Base-by-base conservation (phyloP, 35 echinoderm and acorn worm genomes). In the Lytechinus variegatus region DNA sequence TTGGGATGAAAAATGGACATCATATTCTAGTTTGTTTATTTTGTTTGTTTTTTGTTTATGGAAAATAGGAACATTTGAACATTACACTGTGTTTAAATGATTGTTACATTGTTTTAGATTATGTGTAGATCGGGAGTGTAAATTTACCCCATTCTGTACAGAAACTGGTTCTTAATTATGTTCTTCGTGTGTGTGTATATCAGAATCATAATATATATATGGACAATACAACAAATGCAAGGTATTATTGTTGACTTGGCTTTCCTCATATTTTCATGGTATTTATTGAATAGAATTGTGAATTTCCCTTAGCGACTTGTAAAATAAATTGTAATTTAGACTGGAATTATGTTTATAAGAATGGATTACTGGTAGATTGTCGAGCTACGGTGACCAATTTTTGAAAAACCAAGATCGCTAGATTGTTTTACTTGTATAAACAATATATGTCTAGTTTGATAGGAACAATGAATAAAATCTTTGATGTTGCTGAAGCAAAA, bases 371-470 rank as follows among this genome's bases (percentile, higher is more conserved):
- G 33, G 33, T 44, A 44, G 33, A 44, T 44, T 44, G 13, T 24
- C 19, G 14, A 79, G 16, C 66, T 79, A 19, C 19, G 19, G 66
- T 79, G 66, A 79, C 66, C 66, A 79, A 79, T 19, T 79, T 79
- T 79, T 21, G 8, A n/a, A 79, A n/a, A 79, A 13, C 33, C 33
- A n/a, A 19, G 66, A 79, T 79, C 19, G 66, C 19, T 79, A 16
- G n/a, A 79, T n/a, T 16, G n/a, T 79, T 79, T 79, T 79, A 79
- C 66, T 79, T 79, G 66, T 79, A 79, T 79, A 79, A 79, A 79
- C 9, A 24, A 0, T 79, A 79, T 19, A 79, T 79, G 66, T 79
- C 19, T 3, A 79, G n/a, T 79, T 24, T 58, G 13, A 58, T 58
- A 58, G 9, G n/a, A 7, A n/a, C n/a, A 79, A 79, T 24, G 19